phyloP scores from a whole-genome alignment of 2,797 vertebrate species.

The Fistularia tabacaria region DNA sequence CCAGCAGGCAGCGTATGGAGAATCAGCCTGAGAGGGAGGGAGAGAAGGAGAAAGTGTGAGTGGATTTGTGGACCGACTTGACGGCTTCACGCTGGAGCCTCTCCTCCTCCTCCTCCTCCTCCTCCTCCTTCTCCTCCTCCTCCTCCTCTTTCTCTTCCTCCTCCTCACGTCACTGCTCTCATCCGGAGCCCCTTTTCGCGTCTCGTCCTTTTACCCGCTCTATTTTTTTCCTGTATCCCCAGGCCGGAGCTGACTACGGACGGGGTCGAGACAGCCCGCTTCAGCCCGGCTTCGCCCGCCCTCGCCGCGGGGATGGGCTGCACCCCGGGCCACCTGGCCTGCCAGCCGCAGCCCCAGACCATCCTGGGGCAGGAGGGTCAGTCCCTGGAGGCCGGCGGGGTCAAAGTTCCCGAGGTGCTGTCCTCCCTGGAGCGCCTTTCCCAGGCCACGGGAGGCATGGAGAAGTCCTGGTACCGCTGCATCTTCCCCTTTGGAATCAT shows the following conservation, averaged over 20 bases:
- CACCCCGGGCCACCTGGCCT: slow-evolving; percentile 77
- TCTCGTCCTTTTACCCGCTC: no score
- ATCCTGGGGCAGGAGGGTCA: slow-evolving; percentile 52
- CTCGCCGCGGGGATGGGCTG: slow-evolving; percentile 78
- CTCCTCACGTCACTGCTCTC: no score
- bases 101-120: slow-evolving; percentile 16
- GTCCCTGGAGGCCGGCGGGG: slow-evolving; percentile 56
- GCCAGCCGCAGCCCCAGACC: slow-evolving; percentile 73
- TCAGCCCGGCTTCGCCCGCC: slow-evolving; percentile 21
- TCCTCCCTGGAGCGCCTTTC: slow-evolving; percentile 87
- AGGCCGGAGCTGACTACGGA: slow-evolving; percentile 25
- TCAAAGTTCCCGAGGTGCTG: slow-evolving; percentile 79
- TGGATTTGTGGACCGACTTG: slow-evolving; percentile 58
- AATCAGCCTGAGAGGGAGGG: slow-evolving; percentile 50
- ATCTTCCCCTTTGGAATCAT: slow-evolving; percentile 85
- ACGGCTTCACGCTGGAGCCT: slow-evolving; percentile 40
- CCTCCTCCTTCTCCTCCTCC: slow-evolving; percentile 14
- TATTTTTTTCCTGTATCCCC: no score
- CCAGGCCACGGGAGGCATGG: slow-evolving; percentile 84
- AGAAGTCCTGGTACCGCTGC: slow-evolving; percentile 84
- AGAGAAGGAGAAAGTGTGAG: slow-evolving; percentile 63
- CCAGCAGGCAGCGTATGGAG: slow-evolving; percentile 53
- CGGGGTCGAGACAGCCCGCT: slow-evolving; percentile 30
- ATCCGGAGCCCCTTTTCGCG: no score
- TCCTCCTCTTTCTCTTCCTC: slow-evolving; percentile 32